phyloP scores from a whole-genome alignment of 1,140 invertebrate species.

The Belonocnema kinseyi region DNA sequence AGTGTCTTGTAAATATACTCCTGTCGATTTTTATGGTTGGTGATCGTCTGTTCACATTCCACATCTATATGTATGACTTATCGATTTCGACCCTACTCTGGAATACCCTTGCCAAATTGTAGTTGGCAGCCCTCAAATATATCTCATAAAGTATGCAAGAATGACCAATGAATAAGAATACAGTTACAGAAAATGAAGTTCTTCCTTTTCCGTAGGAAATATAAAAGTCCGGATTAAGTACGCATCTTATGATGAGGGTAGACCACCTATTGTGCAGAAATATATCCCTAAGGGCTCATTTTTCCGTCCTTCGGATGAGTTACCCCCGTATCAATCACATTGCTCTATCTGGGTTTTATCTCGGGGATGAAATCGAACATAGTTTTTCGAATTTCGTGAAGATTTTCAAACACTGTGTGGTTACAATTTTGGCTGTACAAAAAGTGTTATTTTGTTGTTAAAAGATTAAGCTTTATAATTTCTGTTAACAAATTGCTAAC shows the following conservation, averaged over 20 bases:
- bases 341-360: too few species aligned
- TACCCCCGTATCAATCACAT: too few species aligned
- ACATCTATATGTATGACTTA: slow-evolving; percentile 10
- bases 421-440: too few species aligned
- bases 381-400: too few species aligned
- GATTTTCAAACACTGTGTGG: too few species aligned
- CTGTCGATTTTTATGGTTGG: slow-evolving; percentile 14
- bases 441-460: too few species aligned
- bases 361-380: too few species aligned
- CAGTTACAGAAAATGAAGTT: neutral
- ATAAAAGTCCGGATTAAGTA: too few species aligned
- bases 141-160: slow-evolving; percentile 26
- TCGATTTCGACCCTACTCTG: slow-evolving; percentile 3
- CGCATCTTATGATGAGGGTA: too few species aligned
- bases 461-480: too few species aligned
- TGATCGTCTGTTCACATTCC: neutral
- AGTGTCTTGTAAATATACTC: too few species aligned
- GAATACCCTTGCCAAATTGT: slow-evolving; percentile 19
- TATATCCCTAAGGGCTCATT: slow-evolving; percentile 5
- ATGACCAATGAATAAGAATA: slow-evolving; percentile 14
- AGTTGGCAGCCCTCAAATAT: neutral
- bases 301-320: neutral
- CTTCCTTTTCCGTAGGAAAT: too few species aligned
- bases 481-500: neutral
- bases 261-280: neutral